Evolutionary conservation across 2,888 invertebrate genomes (phyloP).

Genomic region (Cosmia pyralina): DNA sequence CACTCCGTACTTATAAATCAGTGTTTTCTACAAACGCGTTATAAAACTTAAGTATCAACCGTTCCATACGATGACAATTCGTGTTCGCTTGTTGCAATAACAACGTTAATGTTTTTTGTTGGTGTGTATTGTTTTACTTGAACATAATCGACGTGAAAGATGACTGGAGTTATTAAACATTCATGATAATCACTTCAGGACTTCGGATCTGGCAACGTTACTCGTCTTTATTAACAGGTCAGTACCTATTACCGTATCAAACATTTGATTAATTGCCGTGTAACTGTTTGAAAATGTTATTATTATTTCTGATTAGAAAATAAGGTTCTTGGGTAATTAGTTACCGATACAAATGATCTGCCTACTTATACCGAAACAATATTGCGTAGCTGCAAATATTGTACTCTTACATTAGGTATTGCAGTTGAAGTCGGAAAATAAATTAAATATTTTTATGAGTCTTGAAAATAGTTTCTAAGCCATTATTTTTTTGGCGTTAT

Average conservation of each 20-base stretch:
- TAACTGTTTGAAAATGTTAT: not conserved
- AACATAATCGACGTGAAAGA: constrained; percentile 72
- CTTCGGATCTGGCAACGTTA: constrained; percentile 70
- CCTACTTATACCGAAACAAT: not conserved
- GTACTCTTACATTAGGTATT: not conserved
- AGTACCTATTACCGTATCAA: constrained; percentile 73
- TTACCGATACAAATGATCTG: not conserved
- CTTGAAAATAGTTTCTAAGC: not conserved
- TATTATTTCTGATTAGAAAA: not conserved
- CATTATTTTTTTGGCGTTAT: not conserved
- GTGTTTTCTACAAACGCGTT: constrained; percentile 36
- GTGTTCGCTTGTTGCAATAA: constrained; percentile 71
- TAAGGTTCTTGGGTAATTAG: not conserved
- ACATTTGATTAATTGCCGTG: constrained; percentile 53
- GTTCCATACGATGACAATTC: constrained; percentile 24
- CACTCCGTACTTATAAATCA: constrained; percentile 46
- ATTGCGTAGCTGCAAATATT: not conserved
- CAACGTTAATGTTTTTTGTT: constrained; percentile 69
- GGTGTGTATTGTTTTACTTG: constrained; percentile 69
- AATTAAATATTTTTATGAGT: not conserved
- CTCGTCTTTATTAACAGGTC: constrained; percentile 81
- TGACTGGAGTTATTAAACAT: constrained; percentile 76
- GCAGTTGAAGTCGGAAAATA: not conserved
- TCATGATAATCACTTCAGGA: constrained; percentile 74
- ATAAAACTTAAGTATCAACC: constrained; percentile 27